Evolutionary conservation across 1,140 invertebrate species (phyloP).

Genomic region (Lineus longissimus): DNA sequence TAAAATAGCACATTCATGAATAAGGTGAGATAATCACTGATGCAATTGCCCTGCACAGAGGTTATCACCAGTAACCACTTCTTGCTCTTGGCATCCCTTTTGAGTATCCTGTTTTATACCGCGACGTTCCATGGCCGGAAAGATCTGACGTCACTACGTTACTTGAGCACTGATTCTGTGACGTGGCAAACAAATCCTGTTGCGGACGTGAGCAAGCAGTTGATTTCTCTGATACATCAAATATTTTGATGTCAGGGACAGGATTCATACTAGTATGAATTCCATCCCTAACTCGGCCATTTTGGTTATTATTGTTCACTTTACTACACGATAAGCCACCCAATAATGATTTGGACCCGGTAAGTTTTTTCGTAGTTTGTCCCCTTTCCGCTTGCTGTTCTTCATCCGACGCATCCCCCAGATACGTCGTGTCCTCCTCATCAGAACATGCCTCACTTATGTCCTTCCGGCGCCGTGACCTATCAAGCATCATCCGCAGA

Average conservation of each 20-base stretch:
- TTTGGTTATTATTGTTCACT: background rate
- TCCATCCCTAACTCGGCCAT: background rate
- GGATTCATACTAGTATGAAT: background rate
- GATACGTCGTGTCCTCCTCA: background rate
- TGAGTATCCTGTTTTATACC: background rate
- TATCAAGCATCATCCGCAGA: background rate
- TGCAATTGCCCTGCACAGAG: too few relatives aligned
- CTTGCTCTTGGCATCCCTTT: background rate
- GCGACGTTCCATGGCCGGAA: background rate
- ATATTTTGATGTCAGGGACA: background rate
- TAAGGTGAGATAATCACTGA: too few relatives aligned
- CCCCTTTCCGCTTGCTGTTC: background rate
- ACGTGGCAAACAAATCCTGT: background rate
- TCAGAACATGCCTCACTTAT: background rate
- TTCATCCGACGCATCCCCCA: background rate
- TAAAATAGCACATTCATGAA: too few relatives aligned
- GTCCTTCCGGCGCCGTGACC: background rate
- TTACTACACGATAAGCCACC: background rate
- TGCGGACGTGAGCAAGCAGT: background rate
- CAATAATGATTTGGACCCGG: background rate
- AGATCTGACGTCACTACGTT: background rate
- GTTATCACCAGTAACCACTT: background rate
- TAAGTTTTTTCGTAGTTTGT: background rate
- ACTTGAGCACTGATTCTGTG: background rate
- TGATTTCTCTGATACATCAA: too few relatives aligned